These are phyloP conservation scores for Leptobrachium leishanense DNA, from an alignment of 2,113 vertebrate species.

Conservation along the genomic window DNA sequence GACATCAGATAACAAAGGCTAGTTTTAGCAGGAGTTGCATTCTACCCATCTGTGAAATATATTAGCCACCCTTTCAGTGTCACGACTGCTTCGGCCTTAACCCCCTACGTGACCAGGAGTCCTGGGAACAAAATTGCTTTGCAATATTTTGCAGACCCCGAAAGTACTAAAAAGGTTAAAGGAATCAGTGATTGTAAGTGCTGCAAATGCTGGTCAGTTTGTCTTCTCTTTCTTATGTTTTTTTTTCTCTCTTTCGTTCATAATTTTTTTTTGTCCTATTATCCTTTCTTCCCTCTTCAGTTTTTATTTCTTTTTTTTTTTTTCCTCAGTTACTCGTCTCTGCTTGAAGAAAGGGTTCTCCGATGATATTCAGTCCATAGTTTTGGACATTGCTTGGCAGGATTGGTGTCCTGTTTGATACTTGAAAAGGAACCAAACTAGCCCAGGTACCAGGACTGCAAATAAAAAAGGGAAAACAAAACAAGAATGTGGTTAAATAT, in stretches of 20 bases:
- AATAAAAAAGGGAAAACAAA: constrained; percentile 25
- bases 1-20: constrained; percentile 93
- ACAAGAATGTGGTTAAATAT: neutral
- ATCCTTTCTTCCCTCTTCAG: constrained; percentile 56
- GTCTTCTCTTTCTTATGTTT: constrained; percentile 71
- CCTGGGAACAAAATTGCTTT: constrained; percentile 37
- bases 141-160: constrained; percentile 44
- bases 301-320: constrained; percentile 53
- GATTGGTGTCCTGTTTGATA: constrained; percentile 98
- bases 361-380: constrained; percentile 99
- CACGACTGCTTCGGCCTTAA: constrained; percentile 69
- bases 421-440: constrained; percentile 99
- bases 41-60: constrained; percentile 81
- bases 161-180: constrained; percentile 52
- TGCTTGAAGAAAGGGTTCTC: constrained; percentile 98
- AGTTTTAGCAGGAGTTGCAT: constrained; percentile 78
- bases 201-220: constrained; percentile 76
- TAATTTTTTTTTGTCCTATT: constrained; percentile 53
- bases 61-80: constrained; percentile 72
- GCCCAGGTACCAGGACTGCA: constrained; percentile 99
- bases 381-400: constrained; percentile 99
- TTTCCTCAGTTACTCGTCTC: constrained; percentile 93
- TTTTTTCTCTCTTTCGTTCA: constrained; percentile 50
- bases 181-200: constrained; percentile 80
- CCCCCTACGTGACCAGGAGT: constrained; percentile 37